Percentiles rank a stretch among this genome's conserved stretches.
Evolutionary conservation across 2,797 vertebrate genomes (phyloP).

Genomic region (Coreius guichenoti): DNA sequence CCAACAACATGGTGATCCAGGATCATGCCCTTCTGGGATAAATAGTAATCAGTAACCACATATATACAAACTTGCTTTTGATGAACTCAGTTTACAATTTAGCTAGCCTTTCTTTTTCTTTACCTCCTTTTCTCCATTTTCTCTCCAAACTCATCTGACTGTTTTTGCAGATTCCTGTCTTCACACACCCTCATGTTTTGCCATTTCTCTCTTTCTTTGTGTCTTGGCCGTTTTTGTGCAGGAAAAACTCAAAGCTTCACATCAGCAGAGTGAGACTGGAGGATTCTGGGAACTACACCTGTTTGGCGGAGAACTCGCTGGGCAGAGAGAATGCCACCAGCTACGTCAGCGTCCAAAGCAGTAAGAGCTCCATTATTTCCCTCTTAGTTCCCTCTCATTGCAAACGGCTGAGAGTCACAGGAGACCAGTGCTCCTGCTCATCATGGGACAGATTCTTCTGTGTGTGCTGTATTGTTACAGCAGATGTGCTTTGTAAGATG

Average conservation of each 20-base stretch:
- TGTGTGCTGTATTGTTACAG: neutral
- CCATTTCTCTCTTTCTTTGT: constrained; percentile 21
- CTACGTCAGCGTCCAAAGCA: constrained; percentile 91
- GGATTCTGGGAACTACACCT: constrained; percentile 95
- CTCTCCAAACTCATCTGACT: neutral
- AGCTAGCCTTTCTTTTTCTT: neutral
- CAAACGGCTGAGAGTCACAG: neutral
- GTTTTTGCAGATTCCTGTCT: neutral
- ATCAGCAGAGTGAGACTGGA: constrained; percentile 92
- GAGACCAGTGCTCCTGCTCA: constrained; percentile 1
- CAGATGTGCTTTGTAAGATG: neutral
- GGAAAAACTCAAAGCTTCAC: constrained; percentile 97
- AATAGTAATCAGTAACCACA: neutral
- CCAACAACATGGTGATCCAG: neutral
- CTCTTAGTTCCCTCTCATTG: neutral
- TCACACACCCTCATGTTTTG: neutral
- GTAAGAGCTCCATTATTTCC: constrained; percentile 77
- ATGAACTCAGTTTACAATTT: neutral
- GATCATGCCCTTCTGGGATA: neutral
- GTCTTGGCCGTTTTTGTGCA: constrained; percentile 62
- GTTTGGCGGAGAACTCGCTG: constrained; percentile 92
- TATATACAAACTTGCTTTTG: neutral
- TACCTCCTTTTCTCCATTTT: neutral
- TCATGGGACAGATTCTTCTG: neutral
- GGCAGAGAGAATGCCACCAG: constrained; percentile 90